Evolutionary conservation across 2,888 invertebrate species (phyloP), one percentile per base, ranked within the genome.

Genomic region (Drosophila macrothrix): DNA sequence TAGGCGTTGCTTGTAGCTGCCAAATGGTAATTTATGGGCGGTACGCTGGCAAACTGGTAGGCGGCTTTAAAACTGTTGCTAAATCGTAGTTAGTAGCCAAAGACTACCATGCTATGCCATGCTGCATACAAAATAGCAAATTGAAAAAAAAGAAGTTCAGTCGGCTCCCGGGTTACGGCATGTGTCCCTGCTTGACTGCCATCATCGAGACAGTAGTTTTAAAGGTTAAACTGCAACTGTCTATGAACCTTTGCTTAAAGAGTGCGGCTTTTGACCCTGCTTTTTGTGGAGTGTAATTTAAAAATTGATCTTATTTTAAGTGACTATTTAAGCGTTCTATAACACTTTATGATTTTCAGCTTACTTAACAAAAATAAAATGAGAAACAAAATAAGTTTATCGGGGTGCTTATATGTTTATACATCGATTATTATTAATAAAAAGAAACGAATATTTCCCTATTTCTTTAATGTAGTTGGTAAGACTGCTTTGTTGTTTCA

Each of bases 11-110:
- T 66, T 71, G 76, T 74, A 82, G 77, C 88, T 84, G 88, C 88
- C 84, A 84, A 84, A 84, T 86, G 73, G 88, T 88, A 84, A 84
- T 84, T 84, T 84, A 84, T 88, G 84, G 84, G 86, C 88, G 88
- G 84, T 65, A 73, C 83, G 64, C 76, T 58, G 69, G 64, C 76
- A 83, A 84, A 84, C 86, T 83, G 85, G 64, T 74, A 73, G 84
- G 88, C 83, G 84, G 88, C 85, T 85, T 85, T 78, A 80, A 85
- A 84, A 76, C 88, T 71, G 84, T 84, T 87, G 72, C 69, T 70
- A 79, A 87, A 76, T 67, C 70, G 80, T 33, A 60, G 70, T 67
- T 74, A 63, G 58, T 25, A 39, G 28, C 14, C 56, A n/a, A 28
- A 70, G 39, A n/a, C 52, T 52, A 39, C 29, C 65, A n/a, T 5